Conservation (phyloP, 92 coral and sea anemone species). For the Zoanthus gigantus region DNA sequence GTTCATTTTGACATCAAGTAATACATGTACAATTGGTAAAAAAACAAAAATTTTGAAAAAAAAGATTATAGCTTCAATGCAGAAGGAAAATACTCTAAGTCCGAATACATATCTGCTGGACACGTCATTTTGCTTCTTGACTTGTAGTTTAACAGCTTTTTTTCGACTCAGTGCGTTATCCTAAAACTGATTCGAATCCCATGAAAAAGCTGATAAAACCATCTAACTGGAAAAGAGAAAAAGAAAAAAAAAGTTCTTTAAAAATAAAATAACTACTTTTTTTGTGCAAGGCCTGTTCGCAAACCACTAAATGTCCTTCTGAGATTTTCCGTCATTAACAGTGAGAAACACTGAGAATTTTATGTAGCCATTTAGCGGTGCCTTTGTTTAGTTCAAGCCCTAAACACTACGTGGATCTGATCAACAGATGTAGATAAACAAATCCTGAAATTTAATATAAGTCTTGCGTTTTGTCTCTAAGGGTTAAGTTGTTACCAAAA, state of each 20-base stretch:
- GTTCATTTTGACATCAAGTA: not conserved
- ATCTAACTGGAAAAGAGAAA: too few species aligned
- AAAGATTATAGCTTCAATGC: too few species aligned
- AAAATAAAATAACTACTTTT: too few species aligned
- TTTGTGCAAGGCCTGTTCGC: not conserved
- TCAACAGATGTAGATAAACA: constrained; percentile 60
- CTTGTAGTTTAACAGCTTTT: not conserved
- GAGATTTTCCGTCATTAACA: not conserved
- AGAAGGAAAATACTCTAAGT: too few species aligned
- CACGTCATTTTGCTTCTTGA: not conserved
- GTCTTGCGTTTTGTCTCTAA: constrained; percentile 35
- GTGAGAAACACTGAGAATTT: constrained; percentile 32
- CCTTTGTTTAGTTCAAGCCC: constrained; percentile 60
- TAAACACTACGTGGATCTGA: constrained; percentile 60
- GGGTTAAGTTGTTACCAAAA: constrained; percentile 23
- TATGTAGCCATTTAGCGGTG: constrained; percentile 72
- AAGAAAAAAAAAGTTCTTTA: too few species aligned
- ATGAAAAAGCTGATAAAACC: too few species aligned
- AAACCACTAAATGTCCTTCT: not conserved
- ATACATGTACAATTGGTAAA: not conserved
- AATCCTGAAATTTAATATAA: constrained; percentile 49
- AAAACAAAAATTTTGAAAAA: not conserved
- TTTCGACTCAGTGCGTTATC: not conserved
- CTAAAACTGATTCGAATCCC: not conserved
- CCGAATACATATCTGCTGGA: not conserved